These are phyloP conservation scores for Microplitis demolitor DNA, from an alignment of 1,140 invertebrate species.

Conservation along the genomic window DNA sequence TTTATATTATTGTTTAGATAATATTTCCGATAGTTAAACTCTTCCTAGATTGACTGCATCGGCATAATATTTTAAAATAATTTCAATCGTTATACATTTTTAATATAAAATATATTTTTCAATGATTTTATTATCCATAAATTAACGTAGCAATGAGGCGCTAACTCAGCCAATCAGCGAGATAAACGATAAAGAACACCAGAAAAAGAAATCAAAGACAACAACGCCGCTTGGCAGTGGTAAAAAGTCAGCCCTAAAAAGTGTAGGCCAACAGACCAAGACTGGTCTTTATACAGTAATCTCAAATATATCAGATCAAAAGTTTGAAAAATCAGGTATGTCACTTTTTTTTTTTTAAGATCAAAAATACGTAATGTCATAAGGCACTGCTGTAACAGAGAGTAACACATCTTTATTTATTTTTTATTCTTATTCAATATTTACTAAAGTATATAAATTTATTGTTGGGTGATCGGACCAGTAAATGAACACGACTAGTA, in stretches of 20 bases:
- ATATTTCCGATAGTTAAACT: no score
- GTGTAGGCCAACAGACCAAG: conserved; percentile 9
- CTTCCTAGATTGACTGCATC: no score
- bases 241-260: conserved; percentile 28
- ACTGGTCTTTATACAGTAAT: conserved; percentile 31
- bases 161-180: conserved; percentile 56
- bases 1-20: no score
- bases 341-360: conserved; percentile 21
- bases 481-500: neutral
- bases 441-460: no score
- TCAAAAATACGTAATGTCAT: neutral
- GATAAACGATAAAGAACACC: conserved; percentile 59
- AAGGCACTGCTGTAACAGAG: conserved; percentile 30
- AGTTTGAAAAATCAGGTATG: conserved; percentile 47
- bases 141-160: conserved; percentile 50
- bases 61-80: no score
- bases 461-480: no score
- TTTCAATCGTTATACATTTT: no score
- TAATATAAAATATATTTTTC: no score
- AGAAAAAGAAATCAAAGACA: conserved; percentile 61
- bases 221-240: conserved; percentile 31
- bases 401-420: conserved; percentile 9
- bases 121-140: conserved; percentile 4
- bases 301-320: conserved; percentile 24
- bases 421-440: neutral